Evolutionary conservation across 2,888 invertebrate genomes (phyloP).

Genomic region (Heliconius sara): DNA sequence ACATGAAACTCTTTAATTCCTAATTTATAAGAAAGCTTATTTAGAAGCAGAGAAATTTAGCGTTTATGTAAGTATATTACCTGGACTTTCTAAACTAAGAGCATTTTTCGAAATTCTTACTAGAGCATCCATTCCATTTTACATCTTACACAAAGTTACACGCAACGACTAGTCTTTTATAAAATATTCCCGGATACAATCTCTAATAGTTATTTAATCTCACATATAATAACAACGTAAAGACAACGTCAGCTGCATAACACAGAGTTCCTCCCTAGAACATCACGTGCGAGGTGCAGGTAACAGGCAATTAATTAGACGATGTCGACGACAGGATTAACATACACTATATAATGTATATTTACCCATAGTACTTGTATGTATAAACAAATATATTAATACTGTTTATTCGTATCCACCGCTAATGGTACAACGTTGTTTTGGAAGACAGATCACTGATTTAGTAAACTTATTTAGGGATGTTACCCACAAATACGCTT

Average conservation of each 20-base stretch:
- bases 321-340: conserved; percentile 35
- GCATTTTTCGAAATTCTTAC: too few species aligned
- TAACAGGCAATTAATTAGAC: conserved; percentile 41
- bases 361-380: neutral
- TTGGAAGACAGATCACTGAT: conserved; percentile 48
- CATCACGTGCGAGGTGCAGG: conserved; percentile 9
- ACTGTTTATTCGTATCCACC: conserved; percentile 36
- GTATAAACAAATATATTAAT: conserved; percentile 18
- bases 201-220: neutral
- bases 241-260: neutral
- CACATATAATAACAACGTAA: neutral
- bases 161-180: too few species aligned
- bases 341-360: neutral
- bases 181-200: neutral
- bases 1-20: too few species aligned
- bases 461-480: conserved; percentile 50
- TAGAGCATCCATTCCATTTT: too few species aligned
- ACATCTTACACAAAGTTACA: too few species aligned
- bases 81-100: too few species aligned
- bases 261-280: neutral
- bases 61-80: too few species aligned
- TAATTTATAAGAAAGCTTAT: too few species aligned
- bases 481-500: conserved; percentile 30
- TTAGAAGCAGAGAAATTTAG: too few species aligned
- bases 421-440: conserved; percentile 52